These are phyloP conservation scores for Drosophila lini DNA, from an alignment of 1,140 invertebrate species.

Conservation along the genomic window DNA sequence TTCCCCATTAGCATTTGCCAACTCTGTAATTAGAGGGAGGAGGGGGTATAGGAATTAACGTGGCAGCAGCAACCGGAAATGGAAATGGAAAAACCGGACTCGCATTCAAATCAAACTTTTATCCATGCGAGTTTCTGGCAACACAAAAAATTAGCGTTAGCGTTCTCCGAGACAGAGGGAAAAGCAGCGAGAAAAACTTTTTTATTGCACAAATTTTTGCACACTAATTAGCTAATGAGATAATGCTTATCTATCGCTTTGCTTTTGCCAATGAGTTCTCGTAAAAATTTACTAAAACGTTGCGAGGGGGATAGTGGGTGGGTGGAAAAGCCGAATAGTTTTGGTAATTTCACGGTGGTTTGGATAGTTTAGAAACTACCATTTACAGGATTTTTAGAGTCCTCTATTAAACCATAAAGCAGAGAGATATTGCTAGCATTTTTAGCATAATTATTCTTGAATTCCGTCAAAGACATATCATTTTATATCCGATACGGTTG, in stretches of 20 bases:
- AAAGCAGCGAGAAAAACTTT: conserved; percentile 57
- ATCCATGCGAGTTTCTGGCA: conserved; percentile 29
- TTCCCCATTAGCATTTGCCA: conserved; percentile 64
- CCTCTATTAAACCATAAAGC: background rate
- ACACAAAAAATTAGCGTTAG: conserved; percentile 22
- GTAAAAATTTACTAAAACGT: conserved; percentile 38
- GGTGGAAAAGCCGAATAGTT: conserved; percentile 33
- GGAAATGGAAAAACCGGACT: conserved; percentile 21
- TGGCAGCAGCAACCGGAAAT: conserved; percentile 16
- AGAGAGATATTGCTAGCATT: background rate
- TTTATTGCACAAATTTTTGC: conserved; percentile 78
- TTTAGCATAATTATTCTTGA: background rate
- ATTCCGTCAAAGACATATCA: background rate
- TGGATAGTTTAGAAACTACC: background rate
- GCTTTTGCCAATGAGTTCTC: conserved; percentile 45
- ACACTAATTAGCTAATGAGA: conserved; percentile 82
- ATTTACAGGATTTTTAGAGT: background rate
- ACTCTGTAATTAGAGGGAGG: conserved; percentile 73
- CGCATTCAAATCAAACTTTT: conserved; percentile 52
- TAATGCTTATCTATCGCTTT: conserved; percentile 75
- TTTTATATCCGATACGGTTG: background rate
- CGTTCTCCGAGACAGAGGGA: background rate
- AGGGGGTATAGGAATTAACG: conserved; percentile 9
- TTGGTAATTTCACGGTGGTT: conserved; percentile 11
- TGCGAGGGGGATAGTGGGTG: background rate